phyloP scores from a whole-genome alignment of 2,797 vertebrate species.

The Alauda arvensis region DNA sequence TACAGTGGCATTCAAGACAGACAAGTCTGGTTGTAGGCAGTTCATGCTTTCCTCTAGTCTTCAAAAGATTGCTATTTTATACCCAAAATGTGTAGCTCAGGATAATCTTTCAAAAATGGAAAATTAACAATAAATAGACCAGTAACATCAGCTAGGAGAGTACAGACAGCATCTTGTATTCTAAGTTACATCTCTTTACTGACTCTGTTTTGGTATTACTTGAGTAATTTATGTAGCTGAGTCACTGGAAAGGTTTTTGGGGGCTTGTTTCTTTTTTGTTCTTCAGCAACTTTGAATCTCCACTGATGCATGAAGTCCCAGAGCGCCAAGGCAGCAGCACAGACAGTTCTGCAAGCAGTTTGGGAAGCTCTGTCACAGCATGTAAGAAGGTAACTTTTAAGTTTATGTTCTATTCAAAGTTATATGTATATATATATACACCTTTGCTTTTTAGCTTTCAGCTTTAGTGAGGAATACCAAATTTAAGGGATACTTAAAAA shows the following conservation, averaged over 20 bases:
- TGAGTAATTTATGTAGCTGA: not conserved
- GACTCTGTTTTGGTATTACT: not conserved
- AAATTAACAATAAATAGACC: not conserved
- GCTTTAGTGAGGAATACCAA: not conserved
- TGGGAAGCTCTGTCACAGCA: slow-evolving; percentile 83
- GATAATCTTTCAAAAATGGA: not conserved
- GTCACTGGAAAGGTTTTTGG: slow-evolving; percentile 30
- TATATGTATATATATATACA: not conserved
- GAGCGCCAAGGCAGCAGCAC: slow-evolving; percentile 72
- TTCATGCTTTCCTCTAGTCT: not conserved
- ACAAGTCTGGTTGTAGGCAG: not conserved
- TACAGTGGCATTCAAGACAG: not conserved
- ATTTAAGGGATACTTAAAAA: not conserved
- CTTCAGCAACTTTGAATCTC: slow-evolving; percentile 82
- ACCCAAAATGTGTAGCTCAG: not conserved
- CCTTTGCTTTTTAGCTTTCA: not conserved
- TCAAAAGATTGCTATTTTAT: not conserved
- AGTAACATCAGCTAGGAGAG: not conserved
- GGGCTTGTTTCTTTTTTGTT: slow-evolving; percentile 42
- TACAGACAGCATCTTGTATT: not conserved
- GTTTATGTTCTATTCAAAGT: not conserved
- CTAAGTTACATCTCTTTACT: not conserved
- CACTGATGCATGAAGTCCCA: slow-evolving; percentile 82
- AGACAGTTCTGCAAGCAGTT: slow-evolving; percentile 71
- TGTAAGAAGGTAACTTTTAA: slow-evolving; percentile 87